Evolutionary conservation across 2,113 vertebrate genomes (phyloP), one percentile per base, ranked within the genome.

Genomic region (Carettochelys insculpta): DNA sequence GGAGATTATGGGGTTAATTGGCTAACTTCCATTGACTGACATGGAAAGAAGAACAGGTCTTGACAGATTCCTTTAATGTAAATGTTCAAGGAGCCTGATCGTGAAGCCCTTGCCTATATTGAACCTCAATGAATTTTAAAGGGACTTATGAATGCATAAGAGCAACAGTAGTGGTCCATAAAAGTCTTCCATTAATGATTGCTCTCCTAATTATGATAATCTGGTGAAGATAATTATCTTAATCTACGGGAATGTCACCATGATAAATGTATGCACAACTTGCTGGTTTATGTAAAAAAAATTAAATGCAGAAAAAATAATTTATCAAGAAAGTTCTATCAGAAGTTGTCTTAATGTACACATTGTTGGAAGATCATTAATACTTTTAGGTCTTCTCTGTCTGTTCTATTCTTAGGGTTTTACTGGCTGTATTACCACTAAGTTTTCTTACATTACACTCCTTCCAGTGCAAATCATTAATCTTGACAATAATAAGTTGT

Each of bases 381-480:
- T 61, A 86, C 73, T 84, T 91, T 91, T 77, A 86, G 75, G 34
- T 86, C 41, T 82, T 88, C 76, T 93, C 91, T 86, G 83, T 14
- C n/a, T n/a, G n/a, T n/a, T 50, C 29, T 87, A 80, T 77, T 50
- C 47, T 31, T 0, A 1, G 65, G 50, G 34, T 53, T 84, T 3
- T 38, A 52, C 41, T 34, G 54, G 43, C 52, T 82, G 27, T 77
- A 81, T 87, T 77, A 76, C 47, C 31, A 41, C 0, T 1, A 17
- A 12, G 17, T 85, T 92, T 90, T 85, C 83, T 82, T 90, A 56
- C 50, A 87, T 80, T 90, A 95, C 48, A 92, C 48, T 43, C 81
- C 89, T 94, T 82, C 79, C 87, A 95, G 71, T 38, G 92, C 29
- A 92, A 92, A 93, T 78, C 52, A 82, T 89, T 89, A 93, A 94